Evolutionary conservation across 1,140 invertebrate species (phyloP), one percentile per base, ranked within the genome.

Genomic region (Drosophila orosa): DNA sequence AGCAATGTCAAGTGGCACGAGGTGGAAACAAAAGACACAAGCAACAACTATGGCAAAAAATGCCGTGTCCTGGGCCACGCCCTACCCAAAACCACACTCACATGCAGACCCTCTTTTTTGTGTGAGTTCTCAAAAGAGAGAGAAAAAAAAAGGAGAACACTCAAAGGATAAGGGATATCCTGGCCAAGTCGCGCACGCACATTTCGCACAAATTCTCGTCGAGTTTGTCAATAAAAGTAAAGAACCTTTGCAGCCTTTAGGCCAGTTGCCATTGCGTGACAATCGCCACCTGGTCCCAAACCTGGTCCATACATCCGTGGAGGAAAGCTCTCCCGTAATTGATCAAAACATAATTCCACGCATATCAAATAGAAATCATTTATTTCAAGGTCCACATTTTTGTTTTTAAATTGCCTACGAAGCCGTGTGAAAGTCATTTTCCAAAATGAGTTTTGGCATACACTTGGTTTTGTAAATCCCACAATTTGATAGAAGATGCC

Each of bases 191-290:
- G 74, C 56, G 61, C 83, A 87, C 79, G 84, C 83, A 87, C 84
- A 77, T 73, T 73, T 82, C 71, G 60, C 83, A 89, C 73, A 80
- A 82, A 84, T 87, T 83, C 85, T 80, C 33, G 67, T 89, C 54
- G 72, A 73, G 68, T 74, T 87, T 87, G 80, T 84, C 84, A 84
- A 89, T 87, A 87, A 87, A 87, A 89, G 73, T 68, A 77, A 84
- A 68, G 56, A 69, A 67, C 73, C 48, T 56, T 68, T 63, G 37
- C 68, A 80, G 69, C 80, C 67, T 81, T 85, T 75, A 78, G 78
- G 68, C 78, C 62, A 19, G 33, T 22, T 37, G 45, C 59, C 78
- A 83, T 76, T 86, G 80, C 80, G 83, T 87, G 83, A 83, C 83
- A 89, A 87, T 84, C 80, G 68, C 67, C 80, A 87, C 80, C 83